Percentiles rank a stretch among this genome's conserved stretches.
phyloP scores from a whole-genome alignment of 1,140 invertebrate genomes.

The Atopsyche davidsoni region DNA sequence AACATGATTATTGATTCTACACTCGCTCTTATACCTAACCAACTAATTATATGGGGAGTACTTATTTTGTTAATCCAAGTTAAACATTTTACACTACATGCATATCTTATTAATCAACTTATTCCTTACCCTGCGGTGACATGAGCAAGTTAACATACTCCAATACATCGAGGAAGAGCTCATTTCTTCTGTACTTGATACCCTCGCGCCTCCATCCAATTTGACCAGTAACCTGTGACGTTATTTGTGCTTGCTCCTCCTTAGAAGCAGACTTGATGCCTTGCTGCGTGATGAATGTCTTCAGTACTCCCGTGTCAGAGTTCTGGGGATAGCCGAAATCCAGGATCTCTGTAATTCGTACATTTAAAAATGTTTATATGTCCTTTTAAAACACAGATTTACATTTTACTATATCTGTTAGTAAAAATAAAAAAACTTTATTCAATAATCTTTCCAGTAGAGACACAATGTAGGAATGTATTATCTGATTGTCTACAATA shows the following conservation, averaged over 20 bases:
- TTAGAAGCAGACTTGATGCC: constrained; percentile 98
- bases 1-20: not conserved
- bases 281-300: constrained; percentile 99
- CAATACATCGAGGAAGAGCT: constrained; percentile 97
- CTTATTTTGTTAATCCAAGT: no score
- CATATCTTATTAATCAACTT: no score
- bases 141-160: constrained; percentile 99
- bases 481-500: no score
- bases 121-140: constrained; percentile 87
- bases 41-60: no score
- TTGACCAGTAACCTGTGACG: constrained; percentile 97
- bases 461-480: no score
- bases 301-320: constrained; percentile 97
- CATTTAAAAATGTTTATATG: no score
- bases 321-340: constrained; percentile 99
- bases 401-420: no score
- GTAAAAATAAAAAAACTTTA: no score
- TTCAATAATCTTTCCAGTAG: no score
- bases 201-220: constrained; percentile 99
- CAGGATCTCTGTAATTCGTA: constrained; percentile 86
- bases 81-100: no score
- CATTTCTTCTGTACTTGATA: constrained; percentile 98
- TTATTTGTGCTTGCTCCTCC: constrained; percentile 99
- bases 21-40: no score
- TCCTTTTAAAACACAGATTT: no score